phyloP scores from a whole-genome alignment of 2,797 vertebrate genomes.

The Gobio occitaniae region DNA sequence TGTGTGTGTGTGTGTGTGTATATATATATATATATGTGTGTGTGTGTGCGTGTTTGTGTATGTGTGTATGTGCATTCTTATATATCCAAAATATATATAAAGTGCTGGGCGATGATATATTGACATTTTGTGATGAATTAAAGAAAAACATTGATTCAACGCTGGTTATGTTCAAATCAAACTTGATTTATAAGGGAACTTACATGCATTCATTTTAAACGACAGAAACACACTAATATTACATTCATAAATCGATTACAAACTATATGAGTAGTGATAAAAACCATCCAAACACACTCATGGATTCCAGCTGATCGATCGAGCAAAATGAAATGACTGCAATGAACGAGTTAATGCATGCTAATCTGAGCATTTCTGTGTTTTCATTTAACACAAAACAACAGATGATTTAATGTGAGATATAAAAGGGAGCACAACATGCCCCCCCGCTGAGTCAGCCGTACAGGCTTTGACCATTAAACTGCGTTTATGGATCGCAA shows the following conservation, averaged over 20 bases:
- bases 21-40: too few species aligned
- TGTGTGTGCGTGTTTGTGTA: too few species aligned
- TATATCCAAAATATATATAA: neutral
- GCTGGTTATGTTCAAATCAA: neutral
- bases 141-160: neutral
- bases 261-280: neutral
- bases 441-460: conserved; percentile 32
- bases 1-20: too few species aligned
- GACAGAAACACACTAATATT: neutral
- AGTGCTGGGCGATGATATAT: neutral
- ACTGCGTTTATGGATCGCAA: conserved; percentile 53
- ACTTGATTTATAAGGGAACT: neutral
- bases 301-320: neutral
- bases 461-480: conserved; percentile 53
- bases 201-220: neutral
- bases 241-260: neutral
- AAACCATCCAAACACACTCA: neutral
- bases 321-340: neutral
- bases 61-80: too few species aligned
- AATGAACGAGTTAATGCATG: neutral
- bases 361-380: conserved; percentile 1
- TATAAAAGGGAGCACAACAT: conserved; percentile 39
- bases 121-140: neutral
- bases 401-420: conserved; percentile 8
- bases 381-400: neutral